phyloP scores from a whole-genome alignment of 2,888 invertebrate species.

The Epinotia brunnichana region DNA sequence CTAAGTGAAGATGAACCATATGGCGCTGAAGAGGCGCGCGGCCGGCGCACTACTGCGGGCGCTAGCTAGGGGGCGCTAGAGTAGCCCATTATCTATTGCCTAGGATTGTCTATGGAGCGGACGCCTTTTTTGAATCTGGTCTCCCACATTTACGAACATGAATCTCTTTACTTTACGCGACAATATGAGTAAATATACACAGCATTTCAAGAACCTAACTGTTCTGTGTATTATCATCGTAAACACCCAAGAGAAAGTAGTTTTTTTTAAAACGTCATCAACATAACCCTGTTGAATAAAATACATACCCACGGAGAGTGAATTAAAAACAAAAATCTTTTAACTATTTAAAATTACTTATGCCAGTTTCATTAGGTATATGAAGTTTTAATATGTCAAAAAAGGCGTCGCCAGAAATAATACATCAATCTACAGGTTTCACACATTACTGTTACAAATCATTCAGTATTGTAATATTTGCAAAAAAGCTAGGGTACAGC shows the following conservation, averaged over 20 bases:
- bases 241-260: not conserved
- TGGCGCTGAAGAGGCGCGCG: conserved; percentile 74
- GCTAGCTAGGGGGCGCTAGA: conserved; percentile 67
- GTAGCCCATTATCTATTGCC: conserved; percentile 50
- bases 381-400: conserved; percentile 46
- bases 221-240: not conserved
- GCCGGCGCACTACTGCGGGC: conserved; percentile 70
- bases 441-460: conserved; percentile 64
- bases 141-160: not conserved
- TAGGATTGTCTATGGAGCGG: conserved; percentile 54
- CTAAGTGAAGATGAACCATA: conserved; percentile 82
- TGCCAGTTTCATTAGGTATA: not conserved
- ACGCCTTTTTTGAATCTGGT: conserved; percentile 50
- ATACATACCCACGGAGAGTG: not conserved
- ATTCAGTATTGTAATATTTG: conserved; percentile 68
- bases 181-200: too few species aligned
- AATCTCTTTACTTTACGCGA: too few species aligned
- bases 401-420: conserved; percentile 63
- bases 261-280: not conserved
- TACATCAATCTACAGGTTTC: conserved; percentile 60
- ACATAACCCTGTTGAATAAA: not conserved
- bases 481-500: conserved; percentile 61
- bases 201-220: too few species aligned
- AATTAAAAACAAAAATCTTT: not conserved
- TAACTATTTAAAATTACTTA: not conserved